These are phyloP conservation scores for Dicaeum eximium DNA, from an alignment of 2,113 vertebrate species.

Conservation along the genomic window DNA sequence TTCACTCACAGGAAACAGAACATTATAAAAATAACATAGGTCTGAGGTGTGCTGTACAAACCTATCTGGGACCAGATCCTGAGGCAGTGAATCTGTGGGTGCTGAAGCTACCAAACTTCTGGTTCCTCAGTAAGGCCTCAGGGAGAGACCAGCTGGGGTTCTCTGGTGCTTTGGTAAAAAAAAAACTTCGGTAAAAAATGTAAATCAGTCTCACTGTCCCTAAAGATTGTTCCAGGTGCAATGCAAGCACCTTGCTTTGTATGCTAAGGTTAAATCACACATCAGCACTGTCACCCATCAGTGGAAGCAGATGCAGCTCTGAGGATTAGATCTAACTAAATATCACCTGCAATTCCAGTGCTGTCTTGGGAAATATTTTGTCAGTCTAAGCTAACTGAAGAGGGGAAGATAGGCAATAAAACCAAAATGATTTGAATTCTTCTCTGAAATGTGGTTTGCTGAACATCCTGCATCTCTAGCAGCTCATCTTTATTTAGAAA, in stretches of 20 bases:
- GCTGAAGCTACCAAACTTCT: not conserved
- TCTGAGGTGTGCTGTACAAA: not conserved
- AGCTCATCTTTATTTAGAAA: constrained; percentile 49
- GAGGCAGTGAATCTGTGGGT: not conserved
- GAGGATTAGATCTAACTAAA: not conserved
- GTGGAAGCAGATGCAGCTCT: not conserved
- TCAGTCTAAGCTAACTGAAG: not conserved
- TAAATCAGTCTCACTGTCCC: not conserved
- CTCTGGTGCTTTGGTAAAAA: not conserved
- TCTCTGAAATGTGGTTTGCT: constrained; percentile 20
- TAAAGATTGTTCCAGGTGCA: not conserved
- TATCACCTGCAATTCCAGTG: not conserved
- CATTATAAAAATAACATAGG: not conserved
- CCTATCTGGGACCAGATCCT: not conserved
- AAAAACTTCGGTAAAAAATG: not conserved
- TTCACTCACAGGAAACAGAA: not conserved
- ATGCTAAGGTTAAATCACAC: not conserved
- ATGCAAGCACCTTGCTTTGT: not conserved
- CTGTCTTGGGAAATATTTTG: not conserved
- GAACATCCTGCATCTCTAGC: constrained; percentile 15
- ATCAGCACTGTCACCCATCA: not conserved
- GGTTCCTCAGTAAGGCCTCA: not conserved
- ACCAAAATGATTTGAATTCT: constrained; percentile 17
- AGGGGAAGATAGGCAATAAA: not conserved
- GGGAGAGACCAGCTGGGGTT: not conserved